Base-by-base conservation (phyloP, 2,113 vertebrate genomes). In the Siniperca knerii region DNA sequence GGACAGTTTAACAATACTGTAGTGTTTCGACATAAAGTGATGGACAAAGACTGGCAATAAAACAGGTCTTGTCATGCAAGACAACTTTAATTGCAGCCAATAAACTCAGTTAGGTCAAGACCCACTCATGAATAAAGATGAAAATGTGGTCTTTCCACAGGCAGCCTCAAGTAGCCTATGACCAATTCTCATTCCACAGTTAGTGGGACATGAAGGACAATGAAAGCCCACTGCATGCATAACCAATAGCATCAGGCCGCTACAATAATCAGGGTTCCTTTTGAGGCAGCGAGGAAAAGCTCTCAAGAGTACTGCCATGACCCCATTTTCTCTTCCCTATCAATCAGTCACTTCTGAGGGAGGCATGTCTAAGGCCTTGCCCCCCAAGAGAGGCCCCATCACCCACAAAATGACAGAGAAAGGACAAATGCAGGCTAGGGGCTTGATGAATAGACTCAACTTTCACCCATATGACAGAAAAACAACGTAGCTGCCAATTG, bases 181-280 rank as follows among this genome's bases (percentile, higher is more conserved):
- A 87, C 48, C 0, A 62, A 76, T 61, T 78, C 75, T 83, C 55
- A 82, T 85, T 89, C 50, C 64, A 71, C 71, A 84, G 61, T 88
- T 75, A 84, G 54, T 64, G 71, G 82, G 69, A 86, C 84, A 89
- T 83, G 76, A 90, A 92, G 73, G 85, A 90, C 85, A 92, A 84
- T 81, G 62, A 84, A 82, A 87, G 79, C 50, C n/a, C 58, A 69
- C 52, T 83, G 78, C 79, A 87, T 77, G 81, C 65, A 90, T 87
- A 87, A 85, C 88, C 90, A 88, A 89, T 67, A 55, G 83, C n/a
- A 1, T 54, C 12, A 35, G 55, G 48, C 64, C 61, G 42, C 9
- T 9, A 60, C 46, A 77, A 87, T 72, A 86, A 87, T 61, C 85
- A 83, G 79, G 61, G 69, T 40, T 78, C 54, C 50, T 70, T 81